Base-by-base conservation (phyloP, 2,113 vertebrate species). In the Butastur rufipennis region DNA sequence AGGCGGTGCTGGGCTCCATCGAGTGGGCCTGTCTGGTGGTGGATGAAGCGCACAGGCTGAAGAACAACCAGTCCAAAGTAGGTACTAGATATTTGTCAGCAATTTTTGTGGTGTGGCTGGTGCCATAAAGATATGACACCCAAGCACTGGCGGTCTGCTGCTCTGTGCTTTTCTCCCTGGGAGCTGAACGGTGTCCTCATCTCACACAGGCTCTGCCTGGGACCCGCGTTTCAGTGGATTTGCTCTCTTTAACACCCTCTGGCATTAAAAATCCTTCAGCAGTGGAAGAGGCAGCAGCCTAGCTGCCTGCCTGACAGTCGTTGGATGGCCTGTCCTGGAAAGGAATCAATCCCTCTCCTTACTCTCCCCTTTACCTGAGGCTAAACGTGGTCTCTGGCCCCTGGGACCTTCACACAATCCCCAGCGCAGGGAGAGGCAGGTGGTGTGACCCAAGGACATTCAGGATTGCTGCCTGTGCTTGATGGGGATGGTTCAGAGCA, bases 31-130 rank as follows among this genome's bases (percentile, higher is more conserved):
- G 99, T 93, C 97, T 99, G 13, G 99, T 99, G 94, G 99, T 99
- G 65, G 99, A 99, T 14, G 99, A 99, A 95, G 99, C 99, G 17
- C 99, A 99, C 97, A 96, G 99, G 77, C 98, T 99, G 86, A 99
- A 99, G 97, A 99, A 99, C 98, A 99, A 99, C 98, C 99, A 99
- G 83, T 99, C 99, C 77, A 99, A 99, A 98, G 99, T 99, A 98
- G 90, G 95, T 88, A 17, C 23, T 55, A 23, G 63, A 9, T 0
- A 1, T 58, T 65, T 32, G 32, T 16, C 36, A 38, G 42, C 3
- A 8, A 15, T n/a, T 83, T 55, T 52, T 16, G 21, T n/a, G 48
- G 53, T 34, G 66, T 2, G 5, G 42, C 40, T 1, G 0, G 19
- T 34, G 21, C 53, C 19, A 7, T 18, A 65, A 16, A 55, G 53